A percentile compares a stretch with the other conserved stretches of the same genome.
Conservation (phyloP, 2,113 vertebrate species). For the Brienomyrus brachyistius region DNA sequence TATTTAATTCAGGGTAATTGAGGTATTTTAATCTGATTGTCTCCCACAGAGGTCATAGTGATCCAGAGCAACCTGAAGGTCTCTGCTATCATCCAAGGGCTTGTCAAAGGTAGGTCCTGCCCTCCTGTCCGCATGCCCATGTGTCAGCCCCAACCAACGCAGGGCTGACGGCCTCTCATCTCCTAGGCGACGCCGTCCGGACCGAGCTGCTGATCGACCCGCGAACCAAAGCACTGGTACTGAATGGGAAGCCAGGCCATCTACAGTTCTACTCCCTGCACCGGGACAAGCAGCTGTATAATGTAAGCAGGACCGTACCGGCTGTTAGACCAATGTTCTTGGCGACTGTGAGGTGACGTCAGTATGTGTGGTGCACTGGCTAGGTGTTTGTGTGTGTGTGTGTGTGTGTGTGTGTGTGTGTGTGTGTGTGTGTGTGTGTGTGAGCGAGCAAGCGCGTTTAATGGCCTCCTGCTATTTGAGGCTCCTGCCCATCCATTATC, state of each 20-base stretch:
- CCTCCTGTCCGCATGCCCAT: not conserved
- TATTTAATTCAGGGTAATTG: not conserved
- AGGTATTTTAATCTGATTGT: not conserved
- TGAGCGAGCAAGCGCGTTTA: not conserved
- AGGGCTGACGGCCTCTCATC: not conserved
- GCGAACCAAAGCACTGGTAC: conserved; percentile 81
- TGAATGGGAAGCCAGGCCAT: conserved; percentile 94
- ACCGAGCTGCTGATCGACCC: conserved; percentile 84
- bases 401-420: no score
- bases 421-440: no score
- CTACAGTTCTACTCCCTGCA: conserved; percentile 91
- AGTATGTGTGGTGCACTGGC: not conserved
- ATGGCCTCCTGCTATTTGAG: not conserved
- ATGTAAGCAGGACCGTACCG: conserved; percentile 63
- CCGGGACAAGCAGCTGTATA: conserved; percentile 84
- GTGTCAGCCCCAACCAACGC: no score
- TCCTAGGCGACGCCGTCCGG: conserved; percentile 62
- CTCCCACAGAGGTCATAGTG: conserved; percentile 70
- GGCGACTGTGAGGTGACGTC: not conserved
- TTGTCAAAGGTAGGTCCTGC: conserved; percentile 75
- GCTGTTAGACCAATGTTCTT: not conserved
- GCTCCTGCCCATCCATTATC: no score
- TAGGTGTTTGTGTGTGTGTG: not conserved
- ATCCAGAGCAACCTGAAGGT: conserved; percentile 78
- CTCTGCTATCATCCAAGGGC: conserved; percentile 79